Conservation (phyloP, 1,140 invertebrate genomes). For the Pemphigus obesinymphae region DNA sequence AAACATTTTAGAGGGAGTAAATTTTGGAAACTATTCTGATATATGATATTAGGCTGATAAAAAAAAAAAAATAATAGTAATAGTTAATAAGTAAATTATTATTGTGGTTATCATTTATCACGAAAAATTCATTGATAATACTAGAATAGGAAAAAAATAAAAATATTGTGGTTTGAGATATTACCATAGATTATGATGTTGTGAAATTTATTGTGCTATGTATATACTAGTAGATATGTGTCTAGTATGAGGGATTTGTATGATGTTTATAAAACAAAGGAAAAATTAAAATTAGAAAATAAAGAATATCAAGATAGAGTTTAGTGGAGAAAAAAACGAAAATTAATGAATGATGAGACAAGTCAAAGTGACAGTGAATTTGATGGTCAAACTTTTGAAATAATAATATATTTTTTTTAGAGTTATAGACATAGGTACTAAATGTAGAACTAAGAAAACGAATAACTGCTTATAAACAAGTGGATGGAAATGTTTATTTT, state of each 20-base stretch:
- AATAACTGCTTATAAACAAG: not conserved
- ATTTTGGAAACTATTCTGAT: too few species aligned
- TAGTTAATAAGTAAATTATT: too few species aligned
- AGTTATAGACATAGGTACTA: slow-evolving; percentile 11
- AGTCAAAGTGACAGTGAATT: not conserved
- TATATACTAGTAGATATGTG: too few species aligned
- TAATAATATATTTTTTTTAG: not conserved
- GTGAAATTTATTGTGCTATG: too few species aligned
- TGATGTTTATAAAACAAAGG: not conserved
- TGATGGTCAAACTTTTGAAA: not conserved
- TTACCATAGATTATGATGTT: too few species aligned
- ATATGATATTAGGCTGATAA: too few species aligned
- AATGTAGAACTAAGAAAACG: not conserved
- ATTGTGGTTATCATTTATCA: too few species aligned
- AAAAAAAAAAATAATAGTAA: too few species aligned
- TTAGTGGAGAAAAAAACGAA: not conserved
- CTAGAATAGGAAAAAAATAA: too few species aligned
- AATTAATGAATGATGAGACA: slow-evolving; percentile 2
- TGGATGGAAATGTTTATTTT: not conserved
- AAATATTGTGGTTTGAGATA: too few species aligned
- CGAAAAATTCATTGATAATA: too few species aligned
- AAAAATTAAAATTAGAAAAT: not conserved
- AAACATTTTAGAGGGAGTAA: too few species aligned
- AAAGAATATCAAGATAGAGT: not conserved
- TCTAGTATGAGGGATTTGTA: not conserved